Conservation (phyloP, 2,797 vertebrate species). For the Periophthalmus magnuspinnatus region DNA sequence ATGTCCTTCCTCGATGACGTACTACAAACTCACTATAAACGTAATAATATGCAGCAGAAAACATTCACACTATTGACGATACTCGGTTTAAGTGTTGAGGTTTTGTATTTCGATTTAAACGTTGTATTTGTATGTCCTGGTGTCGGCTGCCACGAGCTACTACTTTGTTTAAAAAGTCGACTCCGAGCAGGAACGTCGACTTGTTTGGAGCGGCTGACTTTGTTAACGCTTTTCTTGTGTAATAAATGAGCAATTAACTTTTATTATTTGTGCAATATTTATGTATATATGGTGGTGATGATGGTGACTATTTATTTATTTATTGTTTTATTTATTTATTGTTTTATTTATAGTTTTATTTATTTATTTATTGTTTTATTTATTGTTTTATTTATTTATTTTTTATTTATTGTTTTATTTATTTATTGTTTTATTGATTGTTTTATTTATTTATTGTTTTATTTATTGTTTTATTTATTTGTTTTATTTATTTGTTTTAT, state of each 20-base stretch:
- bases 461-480: no score
- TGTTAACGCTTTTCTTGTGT: constrained; percentile 21
- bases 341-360: no score
- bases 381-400: no score
- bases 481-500: no score
- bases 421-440: no score
- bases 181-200: neutral
- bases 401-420: no score
- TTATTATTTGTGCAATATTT: neutral
- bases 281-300: no score
- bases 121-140: neutral
- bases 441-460: no score
- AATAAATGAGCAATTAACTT: constrained; percentile 53
- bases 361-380: no score
- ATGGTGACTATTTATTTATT: no score
- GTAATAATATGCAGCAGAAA: neutral
- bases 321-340: no score
- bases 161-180: constrained; percentile 6
- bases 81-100: neutral
- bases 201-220: constrained; percentile 15
- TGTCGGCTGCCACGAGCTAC: neutral
- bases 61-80: neutral
- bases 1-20: constrained; percentile 13
- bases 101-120: neutral
- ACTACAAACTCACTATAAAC: constrained; percentile 1